Percentiles rank a stretch among this genome's conserved stretches.
phyloP scores from a whole-genome alignment of 2,888 invertebrate species.

The Nemoura dubitans region DNA sequence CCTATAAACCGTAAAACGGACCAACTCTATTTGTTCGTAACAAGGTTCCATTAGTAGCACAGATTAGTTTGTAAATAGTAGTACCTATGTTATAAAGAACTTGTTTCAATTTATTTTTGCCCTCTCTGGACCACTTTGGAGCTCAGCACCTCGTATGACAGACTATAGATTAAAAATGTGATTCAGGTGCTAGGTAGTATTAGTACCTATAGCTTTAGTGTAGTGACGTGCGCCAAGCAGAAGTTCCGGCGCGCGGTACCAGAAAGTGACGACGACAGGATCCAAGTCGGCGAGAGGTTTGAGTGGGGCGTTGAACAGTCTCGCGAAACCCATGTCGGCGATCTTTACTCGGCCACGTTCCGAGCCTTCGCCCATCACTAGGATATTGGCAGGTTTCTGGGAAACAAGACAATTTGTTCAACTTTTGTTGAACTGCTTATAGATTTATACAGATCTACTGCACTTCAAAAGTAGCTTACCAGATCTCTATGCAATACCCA shows the following conservation, averaged over 20 bases:
- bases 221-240: slow-evolving; percentile 95
- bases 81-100: no score
- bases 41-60: no score
- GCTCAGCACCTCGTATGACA: no score
- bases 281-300: slow-evolving; percentile 98
- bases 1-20: no score
- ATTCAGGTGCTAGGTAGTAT: no score
- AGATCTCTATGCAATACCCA: slow-evolving; percentile 98
- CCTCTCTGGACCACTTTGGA: no score
- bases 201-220: slow-evolving; percentile 92
- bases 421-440: neutral
- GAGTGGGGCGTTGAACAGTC: slow-evolving; percentile 96
- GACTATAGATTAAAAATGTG: no score
- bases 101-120: no score
- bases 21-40: no score
- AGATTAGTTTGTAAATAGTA: no score
- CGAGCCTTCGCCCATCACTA: slow-evolving; percentile 98
- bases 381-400: slow-evolving; percentile 97
- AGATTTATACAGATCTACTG: neutral
- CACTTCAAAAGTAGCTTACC: slow-evolving; percentile 66
- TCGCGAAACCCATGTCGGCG: slow-evolving; percentile 99
- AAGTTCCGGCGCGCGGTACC: slow-evolving; percentile 98
- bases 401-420: slow-evolving; percentile 50
- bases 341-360: slow-evolving; percentile 97
- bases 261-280: slow-evolving; percentile 99